Conservation (phyloP, 2,113 vertebrate species). For the Dasypus novemcinctus region DNA sequence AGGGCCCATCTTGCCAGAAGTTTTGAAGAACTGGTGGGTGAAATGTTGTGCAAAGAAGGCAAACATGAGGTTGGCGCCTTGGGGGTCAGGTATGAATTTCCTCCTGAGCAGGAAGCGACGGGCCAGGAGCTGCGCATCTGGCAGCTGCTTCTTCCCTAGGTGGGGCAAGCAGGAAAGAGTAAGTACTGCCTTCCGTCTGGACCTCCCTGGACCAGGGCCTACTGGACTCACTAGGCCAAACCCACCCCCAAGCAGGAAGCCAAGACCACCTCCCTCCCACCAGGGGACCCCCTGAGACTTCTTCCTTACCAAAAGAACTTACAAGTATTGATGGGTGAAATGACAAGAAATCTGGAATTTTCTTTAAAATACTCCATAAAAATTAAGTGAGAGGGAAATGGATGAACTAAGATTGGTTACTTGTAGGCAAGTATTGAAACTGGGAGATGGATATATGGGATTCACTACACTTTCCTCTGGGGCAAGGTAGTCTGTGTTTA, state of each 20-base stretch:
- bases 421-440: not conserved
- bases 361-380: not conserved
- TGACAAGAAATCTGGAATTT: not conserved
- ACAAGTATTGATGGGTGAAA: not conserved
- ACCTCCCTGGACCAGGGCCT: not conserved
- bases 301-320: not conserved
- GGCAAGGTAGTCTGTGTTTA: not conserved
- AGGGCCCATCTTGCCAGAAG: constrained; percentile 84
- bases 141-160: constrained; percentile 89
- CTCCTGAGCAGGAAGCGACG: constrained; percentile 87
- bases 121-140: constrained; percentile 85
- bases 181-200: not conserved
- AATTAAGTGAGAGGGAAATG: not conserved
- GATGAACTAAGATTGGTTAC: not conserved
- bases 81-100: constrained; percentile 90
- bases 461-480: not conserved
- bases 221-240: not conserved
- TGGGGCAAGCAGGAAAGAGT: not conserved
- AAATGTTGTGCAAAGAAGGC: constrained; percentile 98
- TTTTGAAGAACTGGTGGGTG: constrained; percentile 98
- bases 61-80: constrained; percentile 94
- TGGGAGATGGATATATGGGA: not conserved
- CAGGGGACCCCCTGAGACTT: not conserved
- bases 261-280: not conserved
- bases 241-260: not conserved